phyloP scores from a whole-genome alignment of 2,888 invertebrate genomes.

The Keiferia lycopersicella region DNA sequence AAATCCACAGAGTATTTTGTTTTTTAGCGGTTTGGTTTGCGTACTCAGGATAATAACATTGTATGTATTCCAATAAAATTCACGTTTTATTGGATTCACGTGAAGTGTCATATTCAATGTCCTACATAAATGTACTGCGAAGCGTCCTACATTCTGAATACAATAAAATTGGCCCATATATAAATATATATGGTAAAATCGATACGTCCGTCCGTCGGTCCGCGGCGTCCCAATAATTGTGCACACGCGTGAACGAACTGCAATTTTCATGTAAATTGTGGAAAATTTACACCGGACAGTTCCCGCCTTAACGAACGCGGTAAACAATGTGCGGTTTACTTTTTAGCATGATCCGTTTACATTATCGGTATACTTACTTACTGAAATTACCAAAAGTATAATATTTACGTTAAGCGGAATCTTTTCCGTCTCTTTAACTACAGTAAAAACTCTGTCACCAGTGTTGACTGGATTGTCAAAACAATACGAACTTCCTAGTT shows the following conservation, averaged over 20 bases:
- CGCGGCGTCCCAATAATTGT: constrained; percentile 52
- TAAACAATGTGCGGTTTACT: constrained; percentile 1
- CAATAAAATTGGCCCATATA: constrained; percentile 14
- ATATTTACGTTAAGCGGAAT: no score
- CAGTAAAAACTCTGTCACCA: no score
- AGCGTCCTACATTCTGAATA: constrained; percentile 1
- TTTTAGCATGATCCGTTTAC: constrained; percentile 1
- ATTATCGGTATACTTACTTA: no score
- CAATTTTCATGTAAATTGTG: constrained; percentile 59
- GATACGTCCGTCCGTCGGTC: constrained; percentile 33
- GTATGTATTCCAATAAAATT: not conserved
- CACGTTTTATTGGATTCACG: not conserved
- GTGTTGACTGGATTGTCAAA: no score
- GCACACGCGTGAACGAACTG: constrained; percentile 50
- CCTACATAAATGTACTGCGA: not conserved
- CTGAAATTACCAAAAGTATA: no score
- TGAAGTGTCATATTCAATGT: not conserved
- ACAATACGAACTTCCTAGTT: no score
- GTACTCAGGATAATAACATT: not conserved
- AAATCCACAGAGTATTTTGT: no score
- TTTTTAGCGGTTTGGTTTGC: not conserved
- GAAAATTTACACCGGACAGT: constrained; percentile 35
- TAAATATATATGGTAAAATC: not conserved
- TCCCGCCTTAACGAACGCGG: constrained; percentile 19
- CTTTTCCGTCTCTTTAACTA: no score